Base-by-base conservation (phyloP, 2,888 invertebrate species). In the Girardia tigrina region DNA sequence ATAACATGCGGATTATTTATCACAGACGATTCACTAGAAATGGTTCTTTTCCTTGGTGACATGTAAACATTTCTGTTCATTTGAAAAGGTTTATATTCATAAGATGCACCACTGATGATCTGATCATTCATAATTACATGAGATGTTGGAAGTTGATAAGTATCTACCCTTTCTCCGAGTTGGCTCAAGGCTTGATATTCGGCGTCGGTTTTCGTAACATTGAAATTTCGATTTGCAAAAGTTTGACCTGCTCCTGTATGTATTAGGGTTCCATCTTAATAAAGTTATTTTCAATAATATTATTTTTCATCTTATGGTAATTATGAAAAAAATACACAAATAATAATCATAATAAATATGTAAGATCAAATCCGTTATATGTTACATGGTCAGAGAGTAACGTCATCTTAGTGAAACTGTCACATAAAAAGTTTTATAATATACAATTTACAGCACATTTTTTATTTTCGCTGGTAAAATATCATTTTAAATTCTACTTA, bases 31-130 rank as follows among this genome's bases (percentile, higher is more conserved):
- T 56, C 56, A 2, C n/a, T 23, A 20, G 56, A 56, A 2, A 8
- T n/a, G 4, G 56, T 12, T 56, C 56, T 56, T 56, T 56, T 56
- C 6, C 20, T 2, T 56, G 56, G 56, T 12, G 56, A 56, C 2
- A 23, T 56, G 23, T 56, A 56, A n/a, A 56, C 23, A 56, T 56
- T 56, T n/a, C 56, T 56, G 23, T 4, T 56, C n/a, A 56, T 23
- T n/a, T 56, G 56, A 56, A 56, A 56, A 8, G 56, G 56, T n/a
- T 56, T 56, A 56, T 56, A 56, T 56, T 56, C 56, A 16, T 56
- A 56, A 2, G 56, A 56, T 8, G 56, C 23, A 12, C 56, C 56
- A 16, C 23, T 56, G 23, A 56, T 56, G n/a, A 56, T 23, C 4
- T n/a, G n/a, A n/a, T 56, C 56, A 56, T 56, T 56, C 56, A 56